phyloP scores from a whole-genome alignment of 2,797 vertebrate genomes.

The Vireo griseus region DNA sequence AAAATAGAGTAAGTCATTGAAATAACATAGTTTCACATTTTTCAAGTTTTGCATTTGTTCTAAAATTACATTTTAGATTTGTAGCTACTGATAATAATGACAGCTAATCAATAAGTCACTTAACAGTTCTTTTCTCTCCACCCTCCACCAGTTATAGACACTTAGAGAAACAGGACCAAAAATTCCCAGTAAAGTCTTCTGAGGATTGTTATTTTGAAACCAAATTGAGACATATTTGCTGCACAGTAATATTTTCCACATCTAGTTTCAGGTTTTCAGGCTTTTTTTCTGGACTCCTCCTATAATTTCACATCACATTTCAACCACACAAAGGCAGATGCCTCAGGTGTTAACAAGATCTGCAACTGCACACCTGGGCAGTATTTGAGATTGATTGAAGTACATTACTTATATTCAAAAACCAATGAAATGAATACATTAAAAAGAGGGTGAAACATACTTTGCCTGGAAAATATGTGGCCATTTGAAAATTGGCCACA shows the following conservation, averaged over 20 bases:
- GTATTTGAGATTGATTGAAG: not conserved
- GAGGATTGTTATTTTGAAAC: not conserved
- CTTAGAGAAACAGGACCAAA: not conserved
- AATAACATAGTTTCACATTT: not conserved
- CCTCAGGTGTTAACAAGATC: not conserved
- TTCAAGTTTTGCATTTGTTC: not conserved
- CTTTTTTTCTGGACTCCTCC: not conserved
- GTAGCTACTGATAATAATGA: not conserved
- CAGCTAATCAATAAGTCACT: not conserved
- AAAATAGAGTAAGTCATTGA: not conserved
- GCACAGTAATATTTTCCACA: not conserved
- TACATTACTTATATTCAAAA: not conserved
- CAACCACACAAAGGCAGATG: not conserved
- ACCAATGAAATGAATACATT: not conserved
- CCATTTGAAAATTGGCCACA: not conserved
- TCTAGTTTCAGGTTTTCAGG: not conserved
- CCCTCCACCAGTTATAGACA: not conserved
- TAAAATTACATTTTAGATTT: not conserved
- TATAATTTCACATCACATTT: not conserved
- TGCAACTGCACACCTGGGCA: not conserved
- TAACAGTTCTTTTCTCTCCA: not conserved
- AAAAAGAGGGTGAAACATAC: not conserved
- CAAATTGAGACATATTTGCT: not conserved
- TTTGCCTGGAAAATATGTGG: not conserved
- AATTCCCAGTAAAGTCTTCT: not conserved